A percentile compares a stretch with the other conserved stretches of the same genome.
phyloP scores from a whole-genome alignment of 2,113 vertebrate genomes.

The Prolemur simus region DNA sequence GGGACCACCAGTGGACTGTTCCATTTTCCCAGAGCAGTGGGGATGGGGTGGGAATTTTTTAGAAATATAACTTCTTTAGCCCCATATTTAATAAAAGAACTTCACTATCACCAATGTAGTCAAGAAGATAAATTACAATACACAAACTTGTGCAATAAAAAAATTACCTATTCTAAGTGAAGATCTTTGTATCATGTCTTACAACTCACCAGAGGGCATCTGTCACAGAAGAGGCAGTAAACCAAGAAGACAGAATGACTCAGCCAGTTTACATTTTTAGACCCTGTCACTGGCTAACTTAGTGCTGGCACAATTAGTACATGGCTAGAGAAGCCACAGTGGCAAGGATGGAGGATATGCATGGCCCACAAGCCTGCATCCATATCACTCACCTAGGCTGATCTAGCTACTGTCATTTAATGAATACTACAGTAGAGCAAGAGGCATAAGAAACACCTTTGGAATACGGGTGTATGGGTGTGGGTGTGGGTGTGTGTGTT shows the following conservation, averaged over 20 bases:
- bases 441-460: background rate
- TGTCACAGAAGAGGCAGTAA: background rate
- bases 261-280: background rate
- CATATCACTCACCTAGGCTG: background rate
- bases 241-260: background rate
- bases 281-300: background rate
- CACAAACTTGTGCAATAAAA: background rate
- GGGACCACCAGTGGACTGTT: background rate
- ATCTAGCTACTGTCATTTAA: background rate
- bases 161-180: background rate
- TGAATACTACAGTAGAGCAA: background rate
- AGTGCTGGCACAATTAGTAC: background rate
- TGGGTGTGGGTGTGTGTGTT: background rate
- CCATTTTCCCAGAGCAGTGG: conserved; percentile 47
- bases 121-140: background rate
- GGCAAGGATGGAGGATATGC: background rate
- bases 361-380: background rate
- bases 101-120: fast-evolving
- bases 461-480: background rate
- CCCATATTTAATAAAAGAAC: fast-evolving
- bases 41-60: background rate
- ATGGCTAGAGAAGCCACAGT: background rate
- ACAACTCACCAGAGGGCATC: background rate
- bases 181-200: background rate
- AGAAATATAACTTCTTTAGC: background rate